phyloP scores from a whole-genome alignment of 2,113 vertebrate genomes.

The Menura novaehollandiae region DNA sequence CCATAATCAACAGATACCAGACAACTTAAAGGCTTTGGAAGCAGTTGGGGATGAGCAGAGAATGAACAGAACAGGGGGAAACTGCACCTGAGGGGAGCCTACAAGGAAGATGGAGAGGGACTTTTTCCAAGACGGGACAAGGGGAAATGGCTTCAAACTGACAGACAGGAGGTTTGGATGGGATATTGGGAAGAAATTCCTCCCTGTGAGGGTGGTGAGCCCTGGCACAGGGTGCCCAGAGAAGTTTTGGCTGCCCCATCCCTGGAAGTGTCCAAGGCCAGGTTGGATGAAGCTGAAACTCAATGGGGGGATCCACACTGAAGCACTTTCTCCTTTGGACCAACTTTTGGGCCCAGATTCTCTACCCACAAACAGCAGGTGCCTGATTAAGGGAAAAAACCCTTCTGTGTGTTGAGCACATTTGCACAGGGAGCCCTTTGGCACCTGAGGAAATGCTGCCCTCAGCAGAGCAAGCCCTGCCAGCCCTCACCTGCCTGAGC shows the following conservation, averaged over 20 bases:
- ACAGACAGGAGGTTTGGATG: background rate
- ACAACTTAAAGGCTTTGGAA: background rate
- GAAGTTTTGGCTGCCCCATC: background rate
- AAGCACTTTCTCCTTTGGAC: background rate
- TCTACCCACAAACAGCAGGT: background rate
- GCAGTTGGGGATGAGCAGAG: background rate
- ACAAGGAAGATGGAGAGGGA: background rate
- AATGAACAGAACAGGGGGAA: background rate
- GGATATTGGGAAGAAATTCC: background rate
- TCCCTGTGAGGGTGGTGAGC: background rate
- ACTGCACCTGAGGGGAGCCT: background rate
- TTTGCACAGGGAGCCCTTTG: background rate
- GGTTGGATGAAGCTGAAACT: background rate
- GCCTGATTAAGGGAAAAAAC: background rate
- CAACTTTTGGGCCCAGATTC: background rate
- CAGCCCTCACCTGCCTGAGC: background rate
- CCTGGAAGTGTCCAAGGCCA: background rate
- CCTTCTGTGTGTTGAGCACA: background rate
- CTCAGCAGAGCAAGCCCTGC: background rate
- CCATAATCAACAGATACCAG: background rate
- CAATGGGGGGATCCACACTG: background rate
- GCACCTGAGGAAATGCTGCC: background rate
- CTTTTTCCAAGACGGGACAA: rapidly evolving
- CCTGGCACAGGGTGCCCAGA: background rate
- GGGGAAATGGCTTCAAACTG: background rate